Evolutionary conservation across 2,113 vertebrate species (phyloP), one percentile per base, ranked within the genome.

Genomic region (Calonectris borealis): DNA sequence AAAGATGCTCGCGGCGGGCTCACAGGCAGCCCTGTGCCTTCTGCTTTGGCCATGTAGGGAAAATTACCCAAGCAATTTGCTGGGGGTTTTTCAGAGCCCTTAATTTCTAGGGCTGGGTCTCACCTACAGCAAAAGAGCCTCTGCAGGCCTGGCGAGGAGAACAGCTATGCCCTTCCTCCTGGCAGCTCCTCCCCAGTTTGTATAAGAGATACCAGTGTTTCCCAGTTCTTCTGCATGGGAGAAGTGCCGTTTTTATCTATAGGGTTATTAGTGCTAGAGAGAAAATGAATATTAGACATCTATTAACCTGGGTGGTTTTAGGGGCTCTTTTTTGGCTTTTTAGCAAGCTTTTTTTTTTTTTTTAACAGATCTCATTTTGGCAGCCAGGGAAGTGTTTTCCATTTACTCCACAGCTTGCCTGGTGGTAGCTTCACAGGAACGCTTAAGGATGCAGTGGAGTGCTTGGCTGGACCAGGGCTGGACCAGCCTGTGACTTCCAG

Each of bases 1-100:
- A 42, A 77, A 81, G 81, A 51, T 46, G 34, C 49, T 83, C 24
- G 2, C 0, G 0, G 58, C 2, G 10, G 36, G 46, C 69, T 62
- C 10, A 0, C 7, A 16, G 31, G 46, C 64, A 86, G 46, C 29
- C 40, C 61, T 32, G 40, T n/a, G 38, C 65, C 65, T 79, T 49
- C 62, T 62, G 69, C 7, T 1, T 26, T 82, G 38, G 27, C 55
- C 34, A 2, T 2, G 36, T 7, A 68, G 55, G n/a, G 62, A 57
- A 79, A 81, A 83, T 26, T 13, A 55, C 42, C 25, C 31, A 20
- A 61, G 38, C 10, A 36, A 64, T 79, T 79, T 57, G 52, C n/a
- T 69, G 55, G 17, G 48, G 57, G n/a, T 2, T 3, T 77, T 86
- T 66, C 68, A 64, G 76, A 86, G 17, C 42, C 31, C 22, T 65